Evolutionary conservation across 2,797 vertebrate species (phyloP), one percentile per base, ranked within the genome.

Genomic region (Urosaurus nigricauda): DNA sequence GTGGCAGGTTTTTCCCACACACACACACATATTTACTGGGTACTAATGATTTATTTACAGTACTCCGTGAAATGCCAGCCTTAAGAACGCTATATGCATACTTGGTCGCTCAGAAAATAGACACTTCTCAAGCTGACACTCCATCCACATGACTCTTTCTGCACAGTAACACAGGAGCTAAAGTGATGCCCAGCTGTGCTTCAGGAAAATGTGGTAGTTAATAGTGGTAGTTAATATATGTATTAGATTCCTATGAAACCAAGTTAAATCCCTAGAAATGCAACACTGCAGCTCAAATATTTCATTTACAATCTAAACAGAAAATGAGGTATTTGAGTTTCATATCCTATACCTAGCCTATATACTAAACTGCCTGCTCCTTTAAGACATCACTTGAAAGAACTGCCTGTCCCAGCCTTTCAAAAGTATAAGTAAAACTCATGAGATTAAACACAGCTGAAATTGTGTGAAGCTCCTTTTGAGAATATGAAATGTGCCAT

Each of bases 151-250:
- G 53, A 53, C n/a, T 65, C n/a, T 88, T 75, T 88, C n/a, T 68
- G 86, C 17, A 70, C 29, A 88, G 26, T 58, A 65, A 9, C 35
- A 71, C 14, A 43, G 78, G 58, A 35, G 14, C 32, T 35, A 82
- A 56, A 87, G 35, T 19, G 74, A 60, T n/a, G 51, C 68, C 70
- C 78, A 65, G n/a, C 24, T 81, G 68, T 74, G 75, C 21, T 89
- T 73, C 26, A 75, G 58, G 43, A 9, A 53, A 24, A 51, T 40
- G 40, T 83, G 24, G 75, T 71, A 79, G 43, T 79, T 86, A 85
- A 74, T 86, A 53, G 40, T 83, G 24, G 75, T 71, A 79, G 43
- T 79, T 86, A 85, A 74, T 86, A 53, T 77, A 87, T 86, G 85
- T 51, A 78, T 84, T 83, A 87, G 56, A 87, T 70, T 51, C 19